Conservation (phyloP, 1,140 invertebrate species). For the Pectinophora gossypiella region DNA sequence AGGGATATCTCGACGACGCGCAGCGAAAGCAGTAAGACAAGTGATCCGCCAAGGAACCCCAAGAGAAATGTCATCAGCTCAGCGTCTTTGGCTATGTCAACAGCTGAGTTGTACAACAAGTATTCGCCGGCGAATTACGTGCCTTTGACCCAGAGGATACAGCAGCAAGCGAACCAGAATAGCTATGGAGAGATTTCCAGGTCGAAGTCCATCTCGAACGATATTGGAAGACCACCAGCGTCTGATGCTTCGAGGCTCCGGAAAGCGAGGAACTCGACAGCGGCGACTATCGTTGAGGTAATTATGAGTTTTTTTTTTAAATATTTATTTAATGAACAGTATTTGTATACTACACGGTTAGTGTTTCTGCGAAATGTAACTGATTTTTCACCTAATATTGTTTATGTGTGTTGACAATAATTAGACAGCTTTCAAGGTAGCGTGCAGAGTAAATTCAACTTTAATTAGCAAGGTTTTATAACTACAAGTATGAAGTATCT, state of each 20-base stretch:
- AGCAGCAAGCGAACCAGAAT: slow-evolving; percentile 40
- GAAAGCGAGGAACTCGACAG: slow-evolving; percentile 47
- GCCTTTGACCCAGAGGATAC: slow-evolving; percentile 75
- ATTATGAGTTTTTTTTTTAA: slow-evolving; percentile 16
- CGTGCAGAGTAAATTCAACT: too few species aligned
- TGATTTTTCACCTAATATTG: too few species aligned
- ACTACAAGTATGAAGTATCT: too few species aligned
- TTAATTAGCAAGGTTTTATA: too few species aligned
- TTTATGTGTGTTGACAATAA: too few species aligned
- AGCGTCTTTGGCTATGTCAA: slow-evolving; percentile 59
- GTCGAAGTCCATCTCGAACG: slow-evolving; percentile 75
- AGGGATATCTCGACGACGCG: slow-evolving; percentile 61
- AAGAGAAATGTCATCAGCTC: slow-evolving; percentile 42
- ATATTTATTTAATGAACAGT: neutral
- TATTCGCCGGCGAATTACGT: slow-evolving; percentile 80
- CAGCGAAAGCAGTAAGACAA: slow-evolving; percentile 57
- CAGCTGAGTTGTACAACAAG: slow-evolving; percentile 78
- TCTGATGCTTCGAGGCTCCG: slow-evolving; percentile 40
- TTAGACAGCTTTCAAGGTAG: too few species aligned
- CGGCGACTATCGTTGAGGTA: slow-evolving; percentile 64
- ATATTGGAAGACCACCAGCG: slow-evolving; percentile 66
- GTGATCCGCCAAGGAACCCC: slow-evolving; percentile 36
- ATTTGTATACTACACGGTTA: too few species aligned
- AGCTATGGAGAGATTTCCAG: slow-evolving; percentile 64
- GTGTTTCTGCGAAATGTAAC: slow-evolving; percentile 29